Evolutionary conservation across 2,113 vertebrate species (phyloP).

Genomic region (Pseudolaguvia tuberculata): DNA sequence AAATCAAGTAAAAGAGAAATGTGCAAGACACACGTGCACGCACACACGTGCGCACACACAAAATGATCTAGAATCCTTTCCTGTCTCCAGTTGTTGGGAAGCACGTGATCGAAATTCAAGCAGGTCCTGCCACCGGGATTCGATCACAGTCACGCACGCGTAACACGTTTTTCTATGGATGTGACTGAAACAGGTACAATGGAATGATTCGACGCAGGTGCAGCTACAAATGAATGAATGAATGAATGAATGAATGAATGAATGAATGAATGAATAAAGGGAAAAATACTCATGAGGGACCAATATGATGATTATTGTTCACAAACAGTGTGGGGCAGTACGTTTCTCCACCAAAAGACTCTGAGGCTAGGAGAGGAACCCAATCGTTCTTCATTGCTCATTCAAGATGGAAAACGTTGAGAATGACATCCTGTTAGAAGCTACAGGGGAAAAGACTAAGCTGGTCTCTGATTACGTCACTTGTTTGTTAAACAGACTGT

Average conservation of each 20-base stretch:
- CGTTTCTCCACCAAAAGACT: constrained; percentile 29
- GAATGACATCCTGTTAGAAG: constrained; percentile 36
- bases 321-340: constrained; percentile 54
- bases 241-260: background rate
- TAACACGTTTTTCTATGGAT: constrained; percentile 26
- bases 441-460: constrained; percentile 31
- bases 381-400: constrained; percentile 39
- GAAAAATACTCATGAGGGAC: constrained; percentile 25
- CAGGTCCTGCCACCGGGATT: constrained; percentile 12
- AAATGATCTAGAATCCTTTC: background rate
- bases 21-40: constrained; percentile 29
- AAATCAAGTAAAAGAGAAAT: constrained; percentile 51
- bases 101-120: constrained; percentile 21
- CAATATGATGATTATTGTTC: constrained; percentile 44
- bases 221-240: constrained; percentile 1
- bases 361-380: constrained; percentile 31
- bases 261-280: background rate
- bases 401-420: constrained; percentile 34
- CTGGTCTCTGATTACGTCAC: constrained; percentile 7
- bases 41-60: too few relatives aligned
- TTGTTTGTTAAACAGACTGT: constrained; percentile 8
- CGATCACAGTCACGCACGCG: background rate
- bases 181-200: constrained; percentile 37
- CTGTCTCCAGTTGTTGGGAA: constrained; percentile 13
- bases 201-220: constrained; percentile 46